A percentile compares a stretch with the other conserved stretches of the same genome.
Conservation (phyloP, 2,797 vertebrate genomes). For the Lagorchestes hirsutus region DNA sequence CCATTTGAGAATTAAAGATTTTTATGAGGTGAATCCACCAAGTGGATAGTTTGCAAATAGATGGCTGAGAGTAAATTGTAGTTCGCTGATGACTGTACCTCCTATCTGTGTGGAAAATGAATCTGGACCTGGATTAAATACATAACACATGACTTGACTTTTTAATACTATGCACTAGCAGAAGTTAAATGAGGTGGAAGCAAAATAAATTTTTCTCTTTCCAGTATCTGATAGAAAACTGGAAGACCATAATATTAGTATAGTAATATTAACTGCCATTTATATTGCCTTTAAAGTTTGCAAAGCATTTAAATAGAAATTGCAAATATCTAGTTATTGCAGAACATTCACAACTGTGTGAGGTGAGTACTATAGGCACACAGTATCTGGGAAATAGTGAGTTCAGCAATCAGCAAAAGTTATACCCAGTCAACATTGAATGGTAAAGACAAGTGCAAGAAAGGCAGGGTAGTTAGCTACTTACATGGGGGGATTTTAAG, state of each 20-base stretch:
- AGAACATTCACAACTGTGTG: background rate
- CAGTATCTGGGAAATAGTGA: background rate
- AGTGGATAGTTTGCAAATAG: background rate
- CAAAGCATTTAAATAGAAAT: background rate
- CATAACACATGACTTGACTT: constrained; percentile 3
- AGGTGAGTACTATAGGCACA: background rate
- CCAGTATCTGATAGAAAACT: background rate
- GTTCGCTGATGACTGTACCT: constrained; percentile 23
- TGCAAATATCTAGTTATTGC: background rate
- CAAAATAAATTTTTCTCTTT: background rate
- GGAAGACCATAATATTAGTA: background rate
- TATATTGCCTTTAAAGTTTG: background rate
- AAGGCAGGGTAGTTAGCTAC: background rate
- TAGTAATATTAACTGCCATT: background rate
- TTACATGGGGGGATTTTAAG: background rate
- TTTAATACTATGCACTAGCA: constrained; percentile 9
- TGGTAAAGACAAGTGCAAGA: background rate
- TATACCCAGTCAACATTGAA: background rate
- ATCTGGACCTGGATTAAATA: constrained; percentile 31
- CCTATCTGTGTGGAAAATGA: constrained; percentile 3
- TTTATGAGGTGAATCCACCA: background rate
- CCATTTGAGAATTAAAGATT: constrained; percentile 10
- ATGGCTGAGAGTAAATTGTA: background rate
- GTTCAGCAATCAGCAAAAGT: background rate
- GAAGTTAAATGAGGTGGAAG: constrained; percentile 8